Conservation (phyloP, 2,797 vertebrate species). For the Lepidocolaptes lacrymiger region DNA sequence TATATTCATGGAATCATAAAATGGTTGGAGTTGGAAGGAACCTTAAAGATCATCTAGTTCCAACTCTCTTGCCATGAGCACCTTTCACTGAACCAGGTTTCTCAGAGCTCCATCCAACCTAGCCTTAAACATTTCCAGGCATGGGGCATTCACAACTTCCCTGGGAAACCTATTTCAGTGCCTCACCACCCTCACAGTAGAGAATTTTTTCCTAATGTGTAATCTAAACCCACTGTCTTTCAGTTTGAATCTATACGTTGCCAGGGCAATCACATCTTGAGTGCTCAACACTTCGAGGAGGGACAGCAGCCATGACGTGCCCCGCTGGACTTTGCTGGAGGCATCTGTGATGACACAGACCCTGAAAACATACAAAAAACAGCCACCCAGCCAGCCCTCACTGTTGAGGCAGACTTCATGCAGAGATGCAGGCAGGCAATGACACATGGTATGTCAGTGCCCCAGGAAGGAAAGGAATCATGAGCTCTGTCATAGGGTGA, state of each 20-base stretch:
- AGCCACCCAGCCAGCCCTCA: neutral
- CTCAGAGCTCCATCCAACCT: neutral
- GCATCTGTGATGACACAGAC: neutral
- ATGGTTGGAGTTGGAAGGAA: neutral
- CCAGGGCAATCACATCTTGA: neutral
- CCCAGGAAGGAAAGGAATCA: neutral
- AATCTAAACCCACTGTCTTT: neutral
- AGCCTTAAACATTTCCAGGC: neutral
- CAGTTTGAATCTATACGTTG: neutral
- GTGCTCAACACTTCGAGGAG: neutral
- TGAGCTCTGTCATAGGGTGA: neutral
- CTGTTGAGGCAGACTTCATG: neutral
- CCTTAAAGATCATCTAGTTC: neutral
- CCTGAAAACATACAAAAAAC: neutral
- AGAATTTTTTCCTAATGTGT: neutral
- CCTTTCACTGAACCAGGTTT: neutral
- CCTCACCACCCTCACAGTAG: neutral
- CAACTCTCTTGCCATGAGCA: neutral
- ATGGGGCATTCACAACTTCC: neutral
- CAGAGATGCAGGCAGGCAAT: neutral
- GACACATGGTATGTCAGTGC: accelerated
- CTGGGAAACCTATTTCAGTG: neutral
- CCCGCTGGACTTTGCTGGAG: neutral
- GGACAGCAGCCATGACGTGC: neutral
- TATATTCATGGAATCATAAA: neutral